Percentiles rank a stretch among this genome's conserved stretches.
Conservation (phyloP, 2,113 vertebrate genomes). For the Tetrao urogallus region DNA sequence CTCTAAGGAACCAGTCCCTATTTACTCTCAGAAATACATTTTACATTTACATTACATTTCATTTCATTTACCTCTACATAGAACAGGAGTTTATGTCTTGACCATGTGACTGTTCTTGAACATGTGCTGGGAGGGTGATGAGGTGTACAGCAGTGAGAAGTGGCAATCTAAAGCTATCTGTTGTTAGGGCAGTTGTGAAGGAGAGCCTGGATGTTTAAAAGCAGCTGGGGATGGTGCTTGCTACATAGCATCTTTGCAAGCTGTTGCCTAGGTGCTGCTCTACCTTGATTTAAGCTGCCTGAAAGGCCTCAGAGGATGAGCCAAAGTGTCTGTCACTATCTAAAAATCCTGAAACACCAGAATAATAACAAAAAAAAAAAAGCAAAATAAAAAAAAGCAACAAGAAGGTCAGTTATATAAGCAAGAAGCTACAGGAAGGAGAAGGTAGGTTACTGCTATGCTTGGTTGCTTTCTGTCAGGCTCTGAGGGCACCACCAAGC, state of each 20-base stretch:
- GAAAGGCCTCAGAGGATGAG: neutral
- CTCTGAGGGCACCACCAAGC: neutral
- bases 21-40: neutral
- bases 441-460: neutral
- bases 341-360: neutral
- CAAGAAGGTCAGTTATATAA: neutral
- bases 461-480: rapidly evolving
- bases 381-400: neutral
- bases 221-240: neutral
- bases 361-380: neutral
- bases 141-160: neutral
- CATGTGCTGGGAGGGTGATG: neutral
- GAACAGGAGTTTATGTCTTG: neutral
- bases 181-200: neutral
- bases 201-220: neutral
- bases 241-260: neutral
- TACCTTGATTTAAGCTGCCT: neutral
- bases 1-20: neutral
- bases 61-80: neutral
- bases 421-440: neutral
- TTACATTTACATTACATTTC: neutral
- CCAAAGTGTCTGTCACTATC: neutral
- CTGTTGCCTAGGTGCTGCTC: neutral
- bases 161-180: neutral
- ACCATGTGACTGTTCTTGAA: neutral